These are phyloP conservation scores for Otus sunia DNA, from an alignment of 2,113 vertebrate genomes.

Conservation along the genomic window DNA sequence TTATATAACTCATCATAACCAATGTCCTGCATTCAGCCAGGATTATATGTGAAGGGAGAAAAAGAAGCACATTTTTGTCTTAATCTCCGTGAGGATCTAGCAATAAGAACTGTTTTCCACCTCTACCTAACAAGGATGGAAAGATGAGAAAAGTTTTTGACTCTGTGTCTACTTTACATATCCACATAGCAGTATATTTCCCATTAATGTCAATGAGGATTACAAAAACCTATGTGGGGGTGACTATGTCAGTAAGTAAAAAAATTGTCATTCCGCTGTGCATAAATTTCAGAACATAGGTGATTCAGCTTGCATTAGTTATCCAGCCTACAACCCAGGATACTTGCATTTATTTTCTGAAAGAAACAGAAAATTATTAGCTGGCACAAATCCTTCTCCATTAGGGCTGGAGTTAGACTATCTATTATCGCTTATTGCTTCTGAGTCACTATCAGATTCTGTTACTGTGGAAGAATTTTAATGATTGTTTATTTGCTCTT, in stretches of 20 bases:
- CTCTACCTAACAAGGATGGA: not conserved
- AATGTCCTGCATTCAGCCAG: not conserved
- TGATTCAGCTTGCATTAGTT: not conserved
- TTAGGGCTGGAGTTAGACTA: constrained; percentile 13
- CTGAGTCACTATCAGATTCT: constrained; percentile 21
- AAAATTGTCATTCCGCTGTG: not conserved
- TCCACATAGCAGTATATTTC: not conserved
- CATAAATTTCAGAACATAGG: not conserved
- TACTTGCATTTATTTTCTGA: not conserved
- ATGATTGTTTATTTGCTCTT: constrained; percentile 18
- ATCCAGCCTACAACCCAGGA: not conserved
- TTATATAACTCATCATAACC: not conserved
- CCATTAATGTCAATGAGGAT: not conserved
- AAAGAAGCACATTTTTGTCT: not conserved
- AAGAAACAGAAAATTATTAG: constrained; percentile 28
- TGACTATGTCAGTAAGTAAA: not conserved
- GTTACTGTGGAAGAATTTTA: constrained; percentile 28
- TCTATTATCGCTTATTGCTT: not conserved
- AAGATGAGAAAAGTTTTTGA: not conserved
- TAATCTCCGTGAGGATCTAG: not conserved
- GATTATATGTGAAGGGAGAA: not conserved
- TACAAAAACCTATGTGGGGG: not conserved
- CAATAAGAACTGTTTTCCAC: not conserved
- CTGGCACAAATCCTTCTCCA: constrained; percentile 11
- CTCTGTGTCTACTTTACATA: not conserved